A percentile compares a stretch with the other conserved stretches of the same genome.
These are phyloP conservation scores for Pseudochirops cupreus DNA, from an alignment of 2,797 vertebrate species.

Conservation along the genomic window DNA sequence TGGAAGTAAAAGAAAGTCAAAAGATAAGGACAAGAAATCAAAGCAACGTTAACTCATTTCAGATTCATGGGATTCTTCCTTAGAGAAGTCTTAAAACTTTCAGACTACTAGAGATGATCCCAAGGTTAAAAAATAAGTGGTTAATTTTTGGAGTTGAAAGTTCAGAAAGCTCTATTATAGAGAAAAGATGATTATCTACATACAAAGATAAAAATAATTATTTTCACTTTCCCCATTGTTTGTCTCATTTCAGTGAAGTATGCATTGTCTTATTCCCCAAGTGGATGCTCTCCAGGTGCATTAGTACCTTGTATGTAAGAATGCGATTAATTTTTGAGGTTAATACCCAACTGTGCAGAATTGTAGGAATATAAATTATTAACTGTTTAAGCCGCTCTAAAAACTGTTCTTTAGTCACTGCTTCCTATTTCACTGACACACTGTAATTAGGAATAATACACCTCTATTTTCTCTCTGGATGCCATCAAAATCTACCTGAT, in stretches of 20 bases:
- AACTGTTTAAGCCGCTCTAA: not conserved
- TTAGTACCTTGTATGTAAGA: not conserved
- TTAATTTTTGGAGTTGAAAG: not conserved
- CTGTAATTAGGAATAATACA: not conserved
- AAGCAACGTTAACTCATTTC: not conserved
- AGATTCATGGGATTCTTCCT: not conserved
- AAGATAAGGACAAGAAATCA: not conserved
- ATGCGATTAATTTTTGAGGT: not conserved
- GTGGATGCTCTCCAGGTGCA: not conserved
- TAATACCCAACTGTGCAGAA: not conserved
- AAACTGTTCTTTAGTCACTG: not conserved
- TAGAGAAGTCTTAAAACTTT: not conserved
- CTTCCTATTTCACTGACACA: conserved; percentile 2
- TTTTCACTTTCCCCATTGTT: not conserved
- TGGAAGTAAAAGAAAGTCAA: not conserved
- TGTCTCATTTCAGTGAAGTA: not conserved
- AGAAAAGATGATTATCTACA: not conserved
- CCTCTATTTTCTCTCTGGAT: not conserved
- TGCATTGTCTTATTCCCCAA: conserved; percentile 15
- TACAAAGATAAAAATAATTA: not conserved
- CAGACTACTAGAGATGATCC: not conserved
- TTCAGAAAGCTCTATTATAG: not conserved
- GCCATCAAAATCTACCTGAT: not conserved
- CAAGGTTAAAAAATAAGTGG: not conserved
- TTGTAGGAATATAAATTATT: conserved; percentile 26